Evolutionary conservation across 2,888 invertebrate genomes (phyloP).

Genomic region (Machimus rusticus): DNA sequence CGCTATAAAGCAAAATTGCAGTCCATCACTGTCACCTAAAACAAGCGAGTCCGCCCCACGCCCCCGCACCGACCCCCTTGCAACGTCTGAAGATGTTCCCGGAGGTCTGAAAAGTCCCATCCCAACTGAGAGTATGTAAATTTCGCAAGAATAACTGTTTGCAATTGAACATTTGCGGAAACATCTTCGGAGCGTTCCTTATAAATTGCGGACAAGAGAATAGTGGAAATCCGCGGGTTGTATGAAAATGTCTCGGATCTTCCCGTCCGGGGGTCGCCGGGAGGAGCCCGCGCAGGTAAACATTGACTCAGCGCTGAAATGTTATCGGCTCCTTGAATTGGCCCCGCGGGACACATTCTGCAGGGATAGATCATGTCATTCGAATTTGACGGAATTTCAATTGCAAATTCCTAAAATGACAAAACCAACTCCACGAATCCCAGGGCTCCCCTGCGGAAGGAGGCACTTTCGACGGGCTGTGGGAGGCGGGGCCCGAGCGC

Average conservation of each 20-base stretch:
- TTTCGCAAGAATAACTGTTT: neutral
- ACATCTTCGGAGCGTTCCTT: neutral
- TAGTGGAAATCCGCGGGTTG: neutral
- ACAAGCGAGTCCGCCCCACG: neutral
- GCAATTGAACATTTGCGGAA: slow-evolving; percentile 8
- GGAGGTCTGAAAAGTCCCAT: neutral
- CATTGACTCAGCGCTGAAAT: neutral
- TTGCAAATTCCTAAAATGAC: neutral
- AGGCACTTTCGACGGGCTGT: too few species aligned
- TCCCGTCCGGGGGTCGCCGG: neutral
- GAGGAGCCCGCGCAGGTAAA: neutral
- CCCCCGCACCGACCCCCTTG: neutral
- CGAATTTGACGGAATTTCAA: slow-evolving; percentile 1
- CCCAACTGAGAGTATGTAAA: neutral
- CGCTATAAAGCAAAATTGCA: neutral
- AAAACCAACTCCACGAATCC: neutral
- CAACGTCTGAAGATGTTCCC: neutral
- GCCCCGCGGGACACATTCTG: neutral
- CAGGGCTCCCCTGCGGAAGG: neutral
- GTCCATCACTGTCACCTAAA: neutral
- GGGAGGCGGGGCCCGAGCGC: neutral
- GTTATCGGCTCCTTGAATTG: neutral
- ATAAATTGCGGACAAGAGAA: slow-evolving; percentile 1
- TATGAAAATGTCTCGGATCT: neutral
- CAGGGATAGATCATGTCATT: neutral